These are phyloP conservation scores for Drosophila anomalata DNA, from an alignment of 2,888 invertebrate genomes.

Conservation along the genomic window DNA sequence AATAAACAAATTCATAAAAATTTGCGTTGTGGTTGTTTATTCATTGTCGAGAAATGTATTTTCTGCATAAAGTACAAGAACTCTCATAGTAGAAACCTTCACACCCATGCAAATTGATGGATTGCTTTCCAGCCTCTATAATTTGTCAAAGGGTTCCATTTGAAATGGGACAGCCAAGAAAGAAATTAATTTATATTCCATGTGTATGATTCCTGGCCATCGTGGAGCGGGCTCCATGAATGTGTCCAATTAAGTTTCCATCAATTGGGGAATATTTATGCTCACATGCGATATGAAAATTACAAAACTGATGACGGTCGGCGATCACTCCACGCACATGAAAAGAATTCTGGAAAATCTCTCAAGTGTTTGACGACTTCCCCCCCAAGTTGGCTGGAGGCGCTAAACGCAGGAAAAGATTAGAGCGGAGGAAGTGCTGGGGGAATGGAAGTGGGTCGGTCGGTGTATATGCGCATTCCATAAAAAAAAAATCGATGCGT, in stretches of 20 bases:
- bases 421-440: constrained; percentile 58
- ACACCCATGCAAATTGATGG: constrained; percentile 15
- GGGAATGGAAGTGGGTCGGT: constrained; percentile 12
- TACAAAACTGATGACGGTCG: constrained; percentile 2
- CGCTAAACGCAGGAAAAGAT: constrained; percentile 71
- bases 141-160: constrained; percentile 17
- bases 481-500: constrained; percentile 37
- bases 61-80: too few relatives aligned
- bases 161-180: neutral
- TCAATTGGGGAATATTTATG: constrained; percentile 19
- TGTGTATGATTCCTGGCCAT: constrained; percentile 4
- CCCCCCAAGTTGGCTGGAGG: constrained; percentile 47
- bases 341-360: constrained; percentile 48
- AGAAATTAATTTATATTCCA: constrained; percentile 21
- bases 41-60: neutral
- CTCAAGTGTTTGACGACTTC: constrained; percentile 55
- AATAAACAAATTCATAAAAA: neutral
- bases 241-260: constrained; percentile 27
- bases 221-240: neutral
- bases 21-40: neutral
- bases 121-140: constrained; percentile 6
- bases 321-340: constrained; percentile 22
- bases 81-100: neutral
- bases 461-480: constrained; percentile 1
- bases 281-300: constrained; percentile 39